Base-by-base conservation (phyloP, 2,888 invertebrate species). In the Oscheius onirici region DNA sequence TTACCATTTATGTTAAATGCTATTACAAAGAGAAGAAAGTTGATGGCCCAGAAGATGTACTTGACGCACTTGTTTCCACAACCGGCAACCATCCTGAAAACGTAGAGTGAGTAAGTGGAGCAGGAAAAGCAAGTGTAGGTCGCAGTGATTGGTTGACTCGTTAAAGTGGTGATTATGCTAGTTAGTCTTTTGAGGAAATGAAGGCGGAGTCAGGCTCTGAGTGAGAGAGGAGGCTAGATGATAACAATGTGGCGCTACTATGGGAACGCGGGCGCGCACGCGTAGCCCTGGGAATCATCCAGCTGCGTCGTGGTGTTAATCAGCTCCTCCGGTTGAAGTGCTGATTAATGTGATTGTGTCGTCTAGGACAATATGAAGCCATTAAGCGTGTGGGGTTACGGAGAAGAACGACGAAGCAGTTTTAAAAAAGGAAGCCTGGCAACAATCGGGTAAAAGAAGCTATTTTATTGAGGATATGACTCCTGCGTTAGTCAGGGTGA, bases 41-140 rank as follows among this genome's bases (percentile, higher is more conserved):
- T 81, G 55, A 81, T 71, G 13, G 75, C 22, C 78, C 79, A 78
- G 71, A 79, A 81, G 49, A 80, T 63, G 73, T 81, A 84, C 58
- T 84, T 84, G 65, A 84, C 68, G 58, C 81, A 79, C 61, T 80
- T 80, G 63, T 80, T 81, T 28, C 82, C 83, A 43, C 81, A 82
- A 3, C 83, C 82, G 49, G 73, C 72, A 26, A 83, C 84, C 83
- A 84, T 84, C 26, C 55, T 66, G 66, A 44, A 63, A 46, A 60
- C 17, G n/a, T 2, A 2, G 20, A 1, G 17, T 22, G 22, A 17
- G 10, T 22, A 51, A 20, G 51, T 3, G 3, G 20, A 51, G 13
- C 46, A 15, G 46, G 3, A 20, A 20, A 51, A 20, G 11, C 8
- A 46, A 46, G 20, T 15, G 20, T 15, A 46, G 46, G 20, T 46